Evolutionary conservation across 2,113 vertebrate species (phyloP), one percentile per base, ranked within the genome.

Genomic region (Callaeas wilsoni): DNA sequence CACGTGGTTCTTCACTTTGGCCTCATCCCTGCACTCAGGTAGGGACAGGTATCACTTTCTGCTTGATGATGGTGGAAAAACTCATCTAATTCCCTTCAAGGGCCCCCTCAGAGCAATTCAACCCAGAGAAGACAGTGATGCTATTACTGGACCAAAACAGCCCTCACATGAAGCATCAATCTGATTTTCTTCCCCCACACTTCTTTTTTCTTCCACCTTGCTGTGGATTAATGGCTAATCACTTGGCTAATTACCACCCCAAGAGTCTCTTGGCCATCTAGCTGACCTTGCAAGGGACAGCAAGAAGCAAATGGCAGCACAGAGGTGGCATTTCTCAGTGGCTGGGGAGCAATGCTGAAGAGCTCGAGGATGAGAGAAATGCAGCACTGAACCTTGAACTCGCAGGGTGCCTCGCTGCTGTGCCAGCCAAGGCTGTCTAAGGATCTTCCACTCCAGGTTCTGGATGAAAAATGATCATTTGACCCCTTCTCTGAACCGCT

Each of bases 171-270:
- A 89, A 93, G 57, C 67, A 83, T 87, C 88, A 89, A 59, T 94
- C 94, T 89, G 81, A 25, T 49, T 60, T 42, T 75, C 64, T 37
- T 20, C 10, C 59, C n/a, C 30, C 74, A 44, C 41, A 27, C 60
- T 84, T 86, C 76, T 70, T 84, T 89, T 69, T 84, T 16, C 56
- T 93, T 30, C 95, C 83, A 74, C 90, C 87, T 94, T 44, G 60
- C 82, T 70, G 30, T 17, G 84, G 95, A 96, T 94, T 93, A 95
- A 90, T 57, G 71, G 92, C 55, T 80, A 97, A 95, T 87, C 89
- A 75, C 68, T 68, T 41, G 35, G 86, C 78, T 93, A 92, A 95
- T 96, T 73, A 68, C 91, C 90, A 90, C 73, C 91, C 65, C 65
- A 73, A 53, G 85, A 83, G 91, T 55, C 55, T 79, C 79, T 7